phyloP scores from a whole-genome alignment of 2,797 vertebrate species.

The Iguana delicatissima region DNA sequence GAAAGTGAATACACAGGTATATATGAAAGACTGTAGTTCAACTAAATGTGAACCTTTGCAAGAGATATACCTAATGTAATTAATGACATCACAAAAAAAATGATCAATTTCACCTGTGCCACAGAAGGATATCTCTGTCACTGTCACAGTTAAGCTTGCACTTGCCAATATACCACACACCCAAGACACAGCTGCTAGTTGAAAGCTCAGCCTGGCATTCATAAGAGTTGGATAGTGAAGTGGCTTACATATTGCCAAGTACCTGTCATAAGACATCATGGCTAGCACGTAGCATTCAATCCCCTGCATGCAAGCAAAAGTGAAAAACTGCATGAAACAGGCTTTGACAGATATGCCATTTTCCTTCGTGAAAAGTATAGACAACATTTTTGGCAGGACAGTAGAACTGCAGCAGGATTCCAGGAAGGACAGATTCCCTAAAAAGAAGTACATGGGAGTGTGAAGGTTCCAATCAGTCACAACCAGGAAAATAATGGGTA shows the following conservation, averaged over 20 bases:
- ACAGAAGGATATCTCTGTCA: constrained; percentile 36
- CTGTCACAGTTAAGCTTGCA: neutral
- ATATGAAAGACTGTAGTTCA: constrained; percentile 15
- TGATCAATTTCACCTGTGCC: constrained; percentile 49
- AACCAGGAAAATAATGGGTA: constrained; percentile 26
- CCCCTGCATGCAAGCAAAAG: constrained; percentile 19
- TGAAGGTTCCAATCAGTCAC: neutral
- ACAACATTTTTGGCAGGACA: constrained; percentile 9
- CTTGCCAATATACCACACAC: constrained; percentile 21
- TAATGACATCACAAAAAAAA: constrained; percentile 39
- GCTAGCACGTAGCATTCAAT: constrained; percentile 19
- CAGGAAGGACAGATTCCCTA: constrained; percentile 21
- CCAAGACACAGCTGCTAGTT: constrained; percentile 16
- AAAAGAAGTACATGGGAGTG: constrained; percentile 31
- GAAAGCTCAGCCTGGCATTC: neutral
- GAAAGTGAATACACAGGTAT: constrained; percentile 20
- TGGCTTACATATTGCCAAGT: constrained; percentile 29
- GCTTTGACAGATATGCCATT: neutral
- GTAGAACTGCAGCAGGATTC: constrained; percentile 19
- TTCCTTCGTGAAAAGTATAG: neutral
- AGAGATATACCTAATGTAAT: constrained; percentile 18
- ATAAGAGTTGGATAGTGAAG: constrained; percentile 9
- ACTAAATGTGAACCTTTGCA: neutral
- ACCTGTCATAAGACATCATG: constrained; percentile 33
- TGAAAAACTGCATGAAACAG: constrained; percentile 23